Evolutionary conservation across 30 jellyfish, hydroid and myxozoan species (phyloP).

Genomic region (Aurelia coerulea): DNA sequence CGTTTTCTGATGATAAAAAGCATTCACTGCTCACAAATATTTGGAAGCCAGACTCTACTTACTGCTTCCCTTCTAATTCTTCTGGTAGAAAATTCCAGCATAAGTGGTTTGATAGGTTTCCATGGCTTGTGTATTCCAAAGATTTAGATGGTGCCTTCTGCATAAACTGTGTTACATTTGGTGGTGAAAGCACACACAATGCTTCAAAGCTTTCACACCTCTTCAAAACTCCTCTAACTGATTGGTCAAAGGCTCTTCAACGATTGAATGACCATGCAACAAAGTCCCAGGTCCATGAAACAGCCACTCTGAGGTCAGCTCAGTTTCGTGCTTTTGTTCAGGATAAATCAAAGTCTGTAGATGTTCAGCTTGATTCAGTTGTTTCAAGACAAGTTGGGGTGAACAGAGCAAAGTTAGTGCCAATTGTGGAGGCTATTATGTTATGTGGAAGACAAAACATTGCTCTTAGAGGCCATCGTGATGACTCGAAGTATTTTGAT

Average conservation of each 20-base stretch:
- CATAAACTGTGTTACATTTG: constrained; percentile 62
- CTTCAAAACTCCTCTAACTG: constrained; percentile 33
- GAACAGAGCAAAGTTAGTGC: constrained; percentile 32
- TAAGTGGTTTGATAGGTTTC: constrained; percentile 33
- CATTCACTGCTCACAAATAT: no score
- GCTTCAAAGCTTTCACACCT: constrained; percentile 29
- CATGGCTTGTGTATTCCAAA: constrained; percentile 67
- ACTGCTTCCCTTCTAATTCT: constrained; percentile 21
- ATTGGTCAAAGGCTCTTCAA: constrained; percentile 37
- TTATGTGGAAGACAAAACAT: constrained; percentile 56
- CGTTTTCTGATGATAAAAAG: no score
- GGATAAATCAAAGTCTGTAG: neutral
- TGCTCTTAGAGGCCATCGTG: constrained; percentile 55
- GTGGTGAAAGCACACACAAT: constrained; percentile 20
- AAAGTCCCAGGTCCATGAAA: constrained; percentile 17
- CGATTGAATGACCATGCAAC: constrained; percentile 32
- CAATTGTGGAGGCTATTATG: constrained; percentile 62
- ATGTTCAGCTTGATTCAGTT: constrained; percentile 10
- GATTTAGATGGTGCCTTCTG: constrained; percentile 74
- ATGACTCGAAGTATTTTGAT: constrained; percentile 30
- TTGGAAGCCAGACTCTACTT: no score
- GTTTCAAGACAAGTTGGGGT: neutral
- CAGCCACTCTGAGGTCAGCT: constrained; percentile 30
- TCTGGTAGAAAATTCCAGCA: constrained; percentile 57
- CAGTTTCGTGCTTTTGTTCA: neutral